Conservation (phyloP, 2,113 vertebrate species). For the Limnothrissa miodon region DNA sequence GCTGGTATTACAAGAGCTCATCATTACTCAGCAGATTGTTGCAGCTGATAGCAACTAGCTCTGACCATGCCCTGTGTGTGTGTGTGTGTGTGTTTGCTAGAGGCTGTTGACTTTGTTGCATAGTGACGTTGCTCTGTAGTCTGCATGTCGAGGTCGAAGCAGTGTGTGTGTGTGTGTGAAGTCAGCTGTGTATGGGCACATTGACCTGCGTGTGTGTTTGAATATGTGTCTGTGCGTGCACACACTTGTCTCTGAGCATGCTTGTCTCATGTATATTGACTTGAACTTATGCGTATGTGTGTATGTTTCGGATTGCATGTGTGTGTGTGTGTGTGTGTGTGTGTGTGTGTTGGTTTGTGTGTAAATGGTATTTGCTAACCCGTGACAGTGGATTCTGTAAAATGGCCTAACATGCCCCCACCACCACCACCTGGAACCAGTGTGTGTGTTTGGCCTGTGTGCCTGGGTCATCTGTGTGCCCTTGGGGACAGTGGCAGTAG, state of each 20-base stretch:
- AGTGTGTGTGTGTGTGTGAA: background rate
- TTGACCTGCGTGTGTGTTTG: background rate
- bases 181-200: background rate
- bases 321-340: background rate
- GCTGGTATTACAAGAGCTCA: constrained; percentile 7
- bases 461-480: background rate
- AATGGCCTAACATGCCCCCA: background rate
- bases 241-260: background rate
- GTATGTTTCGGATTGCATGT: background rate
- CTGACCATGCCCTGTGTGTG: constrained; percentile 16
- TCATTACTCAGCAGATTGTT: constrained; percentile 41
- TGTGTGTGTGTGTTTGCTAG: constrained; percentile 38
- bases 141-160: background rate
- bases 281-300: background rate
- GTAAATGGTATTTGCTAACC: background rate
- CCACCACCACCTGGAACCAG: background rate
- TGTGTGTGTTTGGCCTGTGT: background rate
- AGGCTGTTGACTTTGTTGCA: constrained; percentile 43
- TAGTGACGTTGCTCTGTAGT: constrained; percentile 8
- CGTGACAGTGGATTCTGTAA: background rate
- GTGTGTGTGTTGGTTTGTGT: background rate
- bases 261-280: too few species aligned
- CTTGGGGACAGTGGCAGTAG: background rate
- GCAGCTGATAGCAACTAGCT: constrained; percentile 30
- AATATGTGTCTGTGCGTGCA: background rate